Conservation (phyloP, 1,140 invertebrate genomes). For the Mizuhopecten yessoensis region DNA sequence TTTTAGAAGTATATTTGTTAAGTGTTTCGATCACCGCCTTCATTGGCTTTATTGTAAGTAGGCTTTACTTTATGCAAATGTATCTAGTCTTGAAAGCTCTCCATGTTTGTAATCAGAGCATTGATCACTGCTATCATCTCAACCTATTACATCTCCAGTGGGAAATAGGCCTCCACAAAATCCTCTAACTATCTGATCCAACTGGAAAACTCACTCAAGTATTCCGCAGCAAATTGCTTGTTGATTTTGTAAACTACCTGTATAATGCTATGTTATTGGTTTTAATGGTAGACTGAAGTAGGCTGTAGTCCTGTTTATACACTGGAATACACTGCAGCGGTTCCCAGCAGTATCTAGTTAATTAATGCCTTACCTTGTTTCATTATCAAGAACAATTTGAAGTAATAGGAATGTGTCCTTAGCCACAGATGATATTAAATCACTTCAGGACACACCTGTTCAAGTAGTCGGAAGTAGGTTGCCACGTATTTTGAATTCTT, state of each 20-base stretch:
- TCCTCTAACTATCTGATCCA: not conserved
- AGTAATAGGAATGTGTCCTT: not conserved
- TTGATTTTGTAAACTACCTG: constrained; percentile 39
- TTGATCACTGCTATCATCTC: not conserved
- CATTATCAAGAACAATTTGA: not conserved
- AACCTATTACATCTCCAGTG: not conserved
- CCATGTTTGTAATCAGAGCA: constrained; percentile 1
- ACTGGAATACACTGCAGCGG: not conserved
- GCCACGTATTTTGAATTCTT: not conserved
- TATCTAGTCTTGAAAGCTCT: not conserved
- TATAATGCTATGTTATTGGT: not conserved
- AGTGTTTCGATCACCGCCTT: not conserved
- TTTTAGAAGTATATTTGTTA: not conserved
- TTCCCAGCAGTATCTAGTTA: not conserved
- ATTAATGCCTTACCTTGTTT: constrained; percentile 29
- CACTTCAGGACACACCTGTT: not conserved
- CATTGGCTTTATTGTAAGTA: not conserved
- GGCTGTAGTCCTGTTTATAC: not conserved
- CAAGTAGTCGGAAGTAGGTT: not conserved
- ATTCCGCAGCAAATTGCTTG: constrained; percentile 2
- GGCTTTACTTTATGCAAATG: constrained; percentile 34
- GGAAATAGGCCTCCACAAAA: not conserved
- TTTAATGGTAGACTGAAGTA: not conserved
- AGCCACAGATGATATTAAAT: constrained; percentile 23
- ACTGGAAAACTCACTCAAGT: constrained; percentile 20